Evolutionary conservation across 2,113 vertebrate genomes (phyloP), one percentile per base, ranked within the genome.

Genomic region (Ictalurus punctatus): DNA sequence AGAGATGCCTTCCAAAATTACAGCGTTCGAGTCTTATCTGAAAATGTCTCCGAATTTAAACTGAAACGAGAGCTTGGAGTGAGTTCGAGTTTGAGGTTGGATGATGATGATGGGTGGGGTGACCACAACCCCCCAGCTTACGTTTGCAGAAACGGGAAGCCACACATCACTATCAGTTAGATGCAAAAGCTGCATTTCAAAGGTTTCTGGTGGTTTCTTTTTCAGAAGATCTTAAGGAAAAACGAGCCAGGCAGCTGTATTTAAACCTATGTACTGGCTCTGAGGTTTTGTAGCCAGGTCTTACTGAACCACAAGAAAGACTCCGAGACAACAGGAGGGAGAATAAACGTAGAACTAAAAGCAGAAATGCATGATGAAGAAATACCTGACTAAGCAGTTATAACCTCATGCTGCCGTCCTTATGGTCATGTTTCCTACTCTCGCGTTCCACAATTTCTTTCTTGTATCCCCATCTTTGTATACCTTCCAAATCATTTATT

Each of bases 301-400:
- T 85, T 69, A 67, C 63, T 25, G 71, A 86, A 90, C 85, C 85
- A 91, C 90, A 91, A 90, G 59, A 92, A 87, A 90, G 81, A 54
- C 59, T 54, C 37, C 2, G 30, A 88, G 81, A 90, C 76, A 86
- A 80, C 37, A 87, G 82, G 87, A 88, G 86, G 56, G 25, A 83
- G 86, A 73, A 83, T 63, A 83, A 83, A 83, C 7, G 13, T 14
- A 63, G 87, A 84, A 63, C 58, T 61, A 25, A 83, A 58, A 34
- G 79, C 80, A 61, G 81, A 76, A 21, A 8, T 30, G 80, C 37
- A 65, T 63, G 25, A 88, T 83, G 52, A 58, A 65, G 30, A 90
- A 34, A 90, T 37, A 76, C 48, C 65, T 86, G 90, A 83, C 82
- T 67, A 89, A 86, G 89, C 82, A 85, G 86, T 52, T 54, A 61